Base-by-base conservation (phyloP, 2,888 invertebrate genomes). In the Pardosa pseudoannulata region DNA sequence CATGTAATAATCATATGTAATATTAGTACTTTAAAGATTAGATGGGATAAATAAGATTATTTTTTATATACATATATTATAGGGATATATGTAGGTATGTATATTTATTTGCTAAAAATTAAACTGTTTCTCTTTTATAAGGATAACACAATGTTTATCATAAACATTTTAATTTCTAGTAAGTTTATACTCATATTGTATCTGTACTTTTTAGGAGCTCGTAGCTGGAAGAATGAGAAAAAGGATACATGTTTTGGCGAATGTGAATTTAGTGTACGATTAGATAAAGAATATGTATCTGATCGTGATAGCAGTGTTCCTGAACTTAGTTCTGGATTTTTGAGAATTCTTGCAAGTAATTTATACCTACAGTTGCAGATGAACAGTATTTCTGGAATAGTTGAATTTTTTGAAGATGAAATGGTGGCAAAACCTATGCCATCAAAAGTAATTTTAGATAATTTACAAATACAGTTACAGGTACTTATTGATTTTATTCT, bases 331-430 rank as follows among this genome's bases (percentile, higher is more conserved):
- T 23, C 73, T 46, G 87, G 81, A n/a, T 88, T 79, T 32, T 72
- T 88, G 31, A 88, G 75, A 28, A 56, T 82, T 36, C 64, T 83
- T 16, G 88, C 83, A 6, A 65, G 79, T 16, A 83, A 88, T 56
- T 67, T 88, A 11, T 68, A 79, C 41, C 70, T 88, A 5, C 79
- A 83, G 23, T 32, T 88, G n/a, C 79, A 80, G 13, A 88, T 88
- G 88, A 88, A 83, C 74, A 81, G 76, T 39, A 73, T 82, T 29
- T 88, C 88, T 56, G 83, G 79, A 27, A 19, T 88, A 13, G 79
- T 79, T 29, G 88, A 82, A 19, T 83, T 88, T 29, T 81, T 88
- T 75, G 83, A 88, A 75, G 88, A 88, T 83, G 88, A 88, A 79
- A 29, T 88, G 36, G 75, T 56, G 1, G 23, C 88, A 27, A 83